These are phyloP conservation scores for Xylota sylvarum DNA, from an alignment of 2,888 invertebrate genomes.

Conservation along the genomic window DNA sequence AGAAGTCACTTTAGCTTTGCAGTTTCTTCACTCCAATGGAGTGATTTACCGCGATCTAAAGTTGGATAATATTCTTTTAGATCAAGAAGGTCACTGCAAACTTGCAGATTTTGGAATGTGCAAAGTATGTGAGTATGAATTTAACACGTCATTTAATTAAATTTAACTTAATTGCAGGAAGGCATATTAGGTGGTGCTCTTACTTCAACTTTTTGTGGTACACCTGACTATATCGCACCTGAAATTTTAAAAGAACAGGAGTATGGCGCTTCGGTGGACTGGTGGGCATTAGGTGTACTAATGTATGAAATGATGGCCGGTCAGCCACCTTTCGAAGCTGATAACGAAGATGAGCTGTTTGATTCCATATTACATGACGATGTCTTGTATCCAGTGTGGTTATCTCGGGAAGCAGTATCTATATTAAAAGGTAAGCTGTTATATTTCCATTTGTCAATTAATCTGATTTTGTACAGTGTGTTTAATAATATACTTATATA, in stretches of 20 bases:
- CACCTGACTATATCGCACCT: conserved; percentile 99
- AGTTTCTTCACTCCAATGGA: conserved; percentile 98
- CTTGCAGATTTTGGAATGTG: conserved; percentile 99
- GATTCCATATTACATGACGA: conserved; percentile 99
- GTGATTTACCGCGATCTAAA: conserved; percentile 99
- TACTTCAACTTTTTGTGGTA: conserved; percentile 99
- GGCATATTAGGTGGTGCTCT: conserved; percentile 90
- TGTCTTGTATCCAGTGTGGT: conserved; percentile 99
- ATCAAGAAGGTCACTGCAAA: conserved; percentile 97
- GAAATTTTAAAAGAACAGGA: conserved; percentile 98
- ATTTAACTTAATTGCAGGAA: conserved; percentile 79
- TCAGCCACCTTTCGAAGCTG: conserved; percentile 99
- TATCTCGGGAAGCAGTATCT: conserved; percentile 95
- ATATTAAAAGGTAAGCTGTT: conserved; percentile 90
- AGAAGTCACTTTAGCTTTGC: conserved; percentile 98
- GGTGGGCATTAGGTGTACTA: conserved; percentile 99
- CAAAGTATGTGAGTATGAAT: conserved; percentile 90
- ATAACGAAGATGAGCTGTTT: conserved; percentile 99
- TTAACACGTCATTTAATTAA: background rate
- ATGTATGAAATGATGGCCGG: conserved; percentile 99
- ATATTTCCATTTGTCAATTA: too few relatives aligned
- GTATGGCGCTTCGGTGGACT: conserved; percentile 95
- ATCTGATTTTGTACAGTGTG: too few relatives aligned
- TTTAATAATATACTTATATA: too few relatives aligned
- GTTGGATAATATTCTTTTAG: conserved; percentile 98